Percentiles rank a stretch among this genome's conserved stretches.
Conservation (phyloP, 2,888 invertebrate species). For the Acanthosepion lycidas region DNA sequence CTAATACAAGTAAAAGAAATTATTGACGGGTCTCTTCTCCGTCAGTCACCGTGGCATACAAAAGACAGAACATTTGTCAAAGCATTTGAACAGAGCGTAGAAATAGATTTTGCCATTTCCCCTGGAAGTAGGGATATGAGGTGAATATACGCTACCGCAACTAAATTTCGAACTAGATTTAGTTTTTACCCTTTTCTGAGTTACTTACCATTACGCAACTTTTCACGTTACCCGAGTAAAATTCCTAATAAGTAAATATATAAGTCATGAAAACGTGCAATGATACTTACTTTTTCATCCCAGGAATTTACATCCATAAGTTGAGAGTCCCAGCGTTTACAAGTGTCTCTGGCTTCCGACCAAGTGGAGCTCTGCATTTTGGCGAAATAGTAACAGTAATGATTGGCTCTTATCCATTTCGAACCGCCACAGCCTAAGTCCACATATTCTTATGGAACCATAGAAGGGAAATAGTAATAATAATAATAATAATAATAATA, state of each 20-base stretch:
- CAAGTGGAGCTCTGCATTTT: slow-evolving; percentile 53
- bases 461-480: not conserved
- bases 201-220: no score
- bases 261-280: not conserved
- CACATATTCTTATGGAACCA: slow-evolving; percentile 50
- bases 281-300: slow-evolving; percentile 56
- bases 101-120: no score
- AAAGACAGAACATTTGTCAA: no score
- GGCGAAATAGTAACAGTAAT: slow-evolving; percentile 58
- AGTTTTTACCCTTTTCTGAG: no score
- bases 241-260: not conserved
- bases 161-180: no score
- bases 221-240: not conserved
- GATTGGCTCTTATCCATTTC: slow-evolving; percentile 55
- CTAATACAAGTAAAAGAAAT: no score
- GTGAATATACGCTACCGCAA: no score
- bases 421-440: slow-evolving; percentile 58
- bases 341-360: slow-evolving; percentile 53
- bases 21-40: no score
- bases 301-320: slow-evolving; percentile 55
- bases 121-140: no score
- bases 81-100: no score
- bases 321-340: slow-evolving; percentile 53
- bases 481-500: not conserved
- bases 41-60: no score